Evolutionary conservation across 2,113 vertebrate species (phyloP), one percentile per base, ranked within the genome.

Genomic region (Xenopus borealis): DNA sequence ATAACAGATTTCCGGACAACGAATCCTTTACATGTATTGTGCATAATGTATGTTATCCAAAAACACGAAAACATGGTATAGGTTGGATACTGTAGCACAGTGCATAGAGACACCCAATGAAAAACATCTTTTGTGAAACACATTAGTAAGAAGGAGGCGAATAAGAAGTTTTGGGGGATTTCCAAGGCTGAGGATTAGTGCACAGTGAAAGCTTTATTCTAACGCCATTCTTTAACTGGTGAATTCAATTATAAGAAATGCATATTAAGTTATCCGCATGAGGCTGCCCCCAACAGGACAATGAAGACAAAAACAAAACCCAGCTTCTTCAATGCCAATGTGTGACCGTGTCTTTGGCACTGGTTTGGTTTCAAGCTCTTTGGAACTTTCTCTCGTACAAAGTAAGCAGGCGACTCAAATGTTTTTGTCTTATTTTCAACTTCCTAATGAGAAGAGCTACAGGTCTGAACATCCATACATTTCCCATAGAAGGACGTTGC

Each of bases 151-250:
- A n/a, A 18, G 57, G 57, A 59, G 57, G 19, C n/a, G 10, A 19
- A 10, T 10, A 8, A 40, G 33, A 40, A 40, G 33, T 55, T 40
- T 17, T 65, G 30, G 71, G 71, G 44, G 53, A 11, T 65, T 65
- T 44, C 71, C 62, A 33, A 66, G 50, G 1, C 30, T 18, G 33
- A 10, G 47, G 52, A 65, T 73, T 66, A 72, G 30, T 19, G n/a
- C 14, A 27, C 71, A 65, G 50, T 30, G 12, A 23, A 53, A 6
- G 10, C 3, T 45, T 57, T 44, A 40, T 66, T 20, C 33, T 12
- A 73, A 44, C 30, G 62, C 65, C 18, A 73, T 73, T 73, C 17
- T 58, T 14, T 18, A 30, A 17, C 62, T 66, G 23, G 33, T 66
- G 10, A 20, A 58, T 45, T 58, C 18, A 58, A 45, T 58, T 73